Conservation (phyloP, 2,113 vertebrate genomes). For the Gambusia affinis region DNA sequence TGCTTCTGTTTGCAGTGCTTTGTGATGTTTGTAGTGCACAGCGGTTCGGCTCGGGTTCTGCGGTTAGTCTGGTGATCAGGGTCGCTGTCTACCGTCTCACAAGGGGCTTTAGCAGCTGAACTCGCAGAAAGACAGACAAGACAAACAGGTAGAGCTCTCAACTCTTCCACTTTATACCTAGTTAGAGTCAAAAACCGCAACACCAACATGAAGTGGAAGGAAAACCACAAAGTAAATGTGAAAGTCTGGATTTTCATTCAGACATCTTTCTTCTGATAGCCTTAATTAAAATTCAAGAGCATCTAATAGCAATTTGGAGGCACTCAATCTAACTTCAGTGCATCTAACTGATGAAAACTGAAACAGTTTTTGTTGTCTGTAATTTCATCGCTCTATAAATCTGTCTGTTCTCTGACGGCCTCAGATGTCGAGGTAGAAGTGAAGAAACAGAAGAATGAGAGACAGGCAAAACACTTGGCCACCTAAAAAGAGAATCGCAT, state of each 20-base stretch:
- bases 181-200: too few relatives aligned
- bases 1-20: constrained; percentile 14
- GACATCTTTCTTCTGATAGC: neutral
- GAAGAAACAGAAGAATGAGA: neutral
- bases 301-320: neutral
- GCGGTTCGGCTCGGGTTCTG: constrained; percentile 31
- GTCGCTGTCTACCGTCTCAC: constrained; percentile 44
- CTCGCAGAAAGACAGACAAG: constrained; percentile 2
- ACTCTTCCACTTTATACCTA: neutral
- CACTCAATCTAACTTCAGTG: too few relatives aligned
- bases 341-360: too few relatives aligned
- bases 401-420: too few relatives aligned
- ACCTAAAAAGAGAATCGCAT: neutral
- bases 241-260: neutral
- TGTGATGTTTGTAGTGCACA: constrained; percentile 1
- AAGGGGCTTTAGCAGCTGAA: constrained; percentile 26
- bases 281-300: neutral
- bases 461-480: neutral
- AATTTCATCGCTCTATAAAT: neutral
- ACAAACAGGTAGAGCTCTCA: constrained; percentile 1
- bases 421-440: too few relatives aligned
- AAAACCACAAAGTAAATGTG: too few relatives aligned
- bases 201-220: too few relatives aligned
- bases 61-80: constrained; percentile 64
- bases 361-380: too few relatives aligned